These are phyloP conservation scores for Columba janthina DNA, from an alignment of 2,113 vertebrate genomes.

Conservation along the genomic window DNA sequence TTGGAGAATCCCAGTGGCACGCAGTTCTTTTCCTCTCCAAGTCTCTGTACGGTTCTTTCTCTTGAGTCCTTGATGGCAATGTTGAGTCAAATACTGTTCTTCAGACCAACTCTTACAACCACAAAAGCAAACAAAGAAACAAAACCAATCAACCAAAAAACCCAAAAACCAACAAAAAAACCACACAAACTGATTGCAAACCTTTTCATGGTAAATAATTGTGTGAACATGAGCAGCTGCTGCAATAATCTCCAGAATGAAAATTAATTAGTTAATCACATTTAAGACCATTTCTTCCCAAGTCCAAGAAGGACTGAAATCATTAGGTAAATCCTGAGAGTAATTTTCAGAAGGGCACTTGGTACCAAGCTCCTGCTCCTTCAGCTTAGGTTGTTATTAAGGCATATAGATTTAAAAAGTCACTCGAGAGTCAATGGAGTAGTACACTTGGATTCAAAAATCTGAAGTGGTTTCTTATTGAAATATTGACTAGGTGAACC, in stretches of 20 bases:
- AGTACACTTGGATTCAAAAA: not conserved
- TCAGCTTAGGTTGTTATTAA: not conserved
- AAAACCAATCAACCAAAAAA: too few relatives aligned
- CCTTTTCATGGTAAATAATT: not conserved
- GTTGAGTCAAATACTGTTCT: too few relatives aligned
- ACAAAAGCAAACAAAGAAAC: not conserved
- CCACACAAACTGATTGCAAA: not conserved
- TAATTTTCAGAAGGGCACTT: conserved; percentile 55
- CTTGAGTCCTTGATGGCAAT: too few relatives aligned
- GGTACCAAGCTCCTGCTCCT: not conserved
- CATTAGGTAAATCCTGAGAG: conserved; percentile 35
- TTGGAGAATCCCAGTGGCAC: too few relatives aligned
- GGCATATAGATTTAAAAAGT: conserved; percentile 1
- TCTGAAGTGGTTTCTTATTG: not conserved
- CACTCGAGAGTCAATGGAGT: not conserved
- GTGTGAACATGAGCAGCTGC: not conserved
- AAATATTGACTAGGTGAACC: not conserved
- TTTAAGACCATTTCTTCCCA: conserved; percentile 13
- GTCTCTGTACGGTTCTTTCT: too few relatives aligned
- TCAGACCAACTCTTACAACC: too few relatives aligned
- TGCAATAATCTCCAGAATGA: not conserved
- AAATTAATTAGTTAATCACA: not conserved
- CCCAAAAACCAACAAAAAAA: too few relatives aligned
- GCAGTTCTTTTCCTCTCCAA: too few relatives aligned
- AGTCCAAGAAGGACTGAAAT: conserved; percentile 42